Conservation (phyloP, 2,888 invertebrate species). For the Aleiodes alternator region DNA sequence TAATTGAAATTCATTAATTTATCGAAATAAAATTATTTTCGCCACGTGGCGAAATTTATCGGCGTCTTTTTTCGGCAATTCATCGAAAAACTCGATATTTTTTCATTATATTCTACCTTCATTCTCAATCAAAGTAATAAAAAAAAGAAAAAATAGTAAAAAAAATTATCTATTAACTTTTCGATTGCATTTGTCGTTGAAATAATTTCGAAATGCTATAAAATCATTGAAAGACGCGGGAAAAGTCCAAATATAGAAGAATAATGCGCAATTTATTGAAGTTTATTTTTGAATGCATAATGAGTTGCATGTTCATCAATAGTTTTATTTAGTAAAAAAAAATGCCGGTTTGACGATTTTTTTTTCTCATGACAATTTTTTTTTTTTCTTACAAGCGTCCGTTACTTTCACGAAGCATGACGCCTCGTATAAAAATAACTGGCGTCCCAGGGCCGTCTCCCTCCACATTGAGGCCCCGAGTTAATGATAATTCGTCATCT, state of each 20-base stretch:
- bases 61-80: not conserved
- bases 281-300: not conserved
- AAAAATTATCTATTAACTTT: not conserved
- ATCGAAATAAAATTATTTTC: not conserved
- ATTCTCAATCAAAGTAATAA: not conserved
- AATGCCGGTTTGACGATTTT: conserved; percentile 13
- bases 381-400: conserved; percentile 9
- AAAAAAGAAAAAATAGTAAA: no score
- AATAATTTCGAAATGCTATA: not conserved
- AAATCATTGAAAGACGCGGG: not conserved
- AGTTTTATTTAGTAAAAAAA: no score
- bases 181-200: not conserved
- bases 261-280: not conserved
- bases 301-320: not conserved
- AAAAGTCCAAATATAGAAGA: not conserved
- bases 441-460: conserved; percentile 11
- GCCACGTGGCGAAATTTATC: conserved; percentile 25
- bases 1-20: no score
- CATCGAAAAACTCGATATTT: not conserved
- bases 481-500: not conserved
- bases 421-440: conserved; percentile 21
- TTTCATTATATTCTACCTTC: not conserved
- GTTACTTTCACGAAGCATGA: conserved; percentile 7
- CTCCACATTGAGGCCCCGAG: not conserved
- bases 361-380: conserved; percentile 5